Evolutionary conservation across 1,140 invertebrate genomes (phyloP).

Genomic region (Aphelinus certus): DNA sequence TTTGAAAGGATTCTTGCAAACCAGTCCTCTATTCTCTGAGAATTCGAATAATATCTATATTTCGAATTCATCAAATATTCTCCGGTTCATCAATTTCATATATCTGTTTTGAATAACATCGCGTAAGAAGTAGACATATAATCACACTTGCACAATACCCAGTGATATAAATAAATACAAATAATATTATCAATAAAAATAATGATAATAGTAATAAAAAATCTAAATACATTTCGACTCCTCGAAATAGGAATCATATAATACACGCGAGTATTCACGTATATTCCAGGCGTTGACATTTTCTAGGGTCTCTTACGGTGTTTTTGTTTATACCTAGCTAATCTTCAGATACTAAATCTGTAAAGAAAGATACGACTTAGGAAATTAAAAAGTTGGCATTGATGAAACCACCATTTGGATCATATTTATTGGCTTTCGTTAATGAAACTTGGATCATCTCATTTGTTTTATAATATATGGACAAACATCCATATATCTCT

Average conservation of each 20-base stretch:
- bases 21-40: no score
- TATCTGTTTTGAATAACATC: constrained; percentile 16
- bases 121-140: constrained; percentile 10
- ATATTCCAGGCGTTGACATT: constrained; percentile 14
- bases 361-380: no score
- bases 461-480: no score
- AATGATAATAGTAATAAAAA: constrained; percentile 31
- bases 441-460: no score
- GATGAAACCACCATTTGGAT: no score
- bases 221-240: constrained; percentile 33
- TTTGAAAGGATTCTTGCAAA: no score
- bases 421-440: no score
- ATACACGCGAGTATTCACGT: neutral
- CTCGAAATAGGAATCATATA: constrained; percentile 16
- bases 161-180: constrained; percentile 42
- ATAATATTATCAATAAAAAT: constrained; percentile 36
- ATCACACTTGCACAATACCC: constrained; percentile 42
- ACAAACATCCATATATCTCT: no score
- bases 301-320: constrained; percentile 1
- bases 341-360: no score
- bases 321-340: no score
- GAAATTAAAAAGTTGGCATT: no score
- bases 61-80: constrained; percentile 7
- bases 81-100: constrained; percentile 5
- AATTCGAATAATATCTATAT: neutral